Percentiles rank a stretch among this genome's conserved stretches.
These are phyloP conservation scores for Silurus asotus DNA, from an alignment of 2,113 vertebrate genomes.

Conservation along the genomic window DNA sequence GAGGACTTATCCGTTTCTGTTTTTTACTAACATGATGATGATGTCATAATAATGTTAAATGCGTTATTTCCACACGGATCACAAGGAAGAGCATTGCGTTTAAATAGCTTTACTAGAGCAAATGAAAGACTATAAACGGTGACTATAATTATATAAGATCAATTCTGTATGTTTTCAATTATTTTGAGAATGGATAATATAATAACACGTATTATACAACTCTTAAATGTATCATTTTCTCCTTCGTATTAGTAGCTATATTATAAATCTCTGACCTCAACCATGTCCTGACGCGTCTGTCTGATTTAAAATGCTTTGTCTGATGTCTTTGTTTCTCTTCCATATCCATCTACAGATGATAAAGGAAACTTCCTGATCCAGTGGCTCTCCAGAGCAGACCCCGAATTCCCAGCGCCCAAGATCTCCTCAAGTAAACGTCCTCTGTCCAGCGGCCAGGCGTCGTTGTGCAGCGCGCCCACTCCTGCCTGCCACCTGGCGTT, in stretches of 20 bases:
- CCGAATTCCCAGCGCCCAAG: conserved; percentile 79
- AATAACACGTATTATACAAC: too few species aligned
- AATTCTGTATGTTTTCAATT: too few species aligned
- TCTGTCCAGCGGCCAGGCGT: conserved; percentile 83
- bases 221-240: too few species aligned
- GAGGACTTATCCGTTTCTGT: conserved; percentile 51
- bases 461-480: conserved; percentile 77
- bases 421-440: conserved; percentile 90
- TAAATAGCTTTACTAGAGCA: too few species aligned
- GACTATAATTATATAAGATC: too few species aligned
- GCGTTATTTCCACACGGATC: too few species aligned
- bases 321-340: neutral
- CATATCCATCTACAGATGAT: conserved; percentile 67
- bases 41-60: neutral
- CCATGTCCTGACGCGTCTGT: neutral
- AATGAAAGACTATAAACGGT: too few species aligned
- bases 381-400: conserved; percentile 87
- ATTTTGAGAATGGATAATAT: too few species aligned
- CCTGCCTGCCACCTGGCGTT: conserved; percentile 81
- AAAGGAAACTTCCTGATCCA: conserved; percentile 86
- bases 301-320: neutral
- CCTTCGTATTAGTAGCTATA: too few species aligned
- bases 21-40: neutral
- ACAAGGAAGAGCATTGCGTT: too few species aligned
- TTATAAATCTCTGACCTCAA: neutral